Evolutionary conservation across 2,797 vertebrate genomes (phyloP), one percentile per base, ranked within the genome.

Genomic region (Micropoecilia bifurca): DNA sequence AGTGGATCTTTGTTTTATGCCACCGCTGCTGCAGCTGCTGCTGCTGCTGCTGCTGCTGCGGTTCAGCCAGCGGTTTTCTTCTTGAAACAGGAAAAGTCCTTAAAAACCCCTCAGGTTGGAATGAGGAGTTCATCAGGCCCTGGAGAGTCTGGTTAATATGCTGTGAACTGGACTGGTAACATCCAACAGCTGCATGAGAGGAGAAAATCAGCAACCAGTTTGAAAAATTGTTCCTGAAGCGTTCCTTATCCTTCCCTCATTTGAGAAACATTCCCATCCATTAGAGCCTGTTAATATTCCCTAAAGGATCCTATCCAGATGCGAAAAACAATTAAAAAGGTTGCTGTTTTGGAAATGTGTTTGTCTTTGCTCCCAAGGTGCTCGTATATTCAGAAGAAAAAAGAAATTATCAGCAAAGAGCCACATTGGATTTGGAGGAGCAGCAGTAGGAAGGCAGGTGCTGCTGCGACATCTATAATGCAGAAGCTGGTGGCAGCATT

Each of bases 111-210:
- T 36, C 30, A 36, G 59, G 59, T 63, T 8, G 59, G 30, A 63
- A 33, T 36, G 30, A 61, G 5, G 57, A 63, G 59, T 63, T 63
- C 59, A 84, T 90, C 82, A 89, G 91, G 83, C 89, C 92, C 88
- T 91, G 88, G 85, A 74, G 71, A 71, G 83, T 33, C 30, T 63
- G 30, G 16, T 20, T 63, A 63, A 39, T 68, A 36, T 20, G 9
- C 18, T 9, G 63, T 12, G 1, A 68, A 68, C 63, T 41, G 36
- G 4, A 39, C 61, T 68, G 63, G 41, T 68, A 41, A 41, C 36
- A 12, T 22, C 63, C 36, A 68, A 41, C 36, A 68, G 63, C 36
- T 25, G 63, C 63, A 41, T 41, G 20, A 68, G 18, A 39, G 3
- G 36, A 68, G 63, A 68, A 68, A 68, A 68, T 22, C 39, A 68